Base-by-base conservation (phyloP, 2,888 invertebrate genomes). In the Pammene fasciana region DNA sequence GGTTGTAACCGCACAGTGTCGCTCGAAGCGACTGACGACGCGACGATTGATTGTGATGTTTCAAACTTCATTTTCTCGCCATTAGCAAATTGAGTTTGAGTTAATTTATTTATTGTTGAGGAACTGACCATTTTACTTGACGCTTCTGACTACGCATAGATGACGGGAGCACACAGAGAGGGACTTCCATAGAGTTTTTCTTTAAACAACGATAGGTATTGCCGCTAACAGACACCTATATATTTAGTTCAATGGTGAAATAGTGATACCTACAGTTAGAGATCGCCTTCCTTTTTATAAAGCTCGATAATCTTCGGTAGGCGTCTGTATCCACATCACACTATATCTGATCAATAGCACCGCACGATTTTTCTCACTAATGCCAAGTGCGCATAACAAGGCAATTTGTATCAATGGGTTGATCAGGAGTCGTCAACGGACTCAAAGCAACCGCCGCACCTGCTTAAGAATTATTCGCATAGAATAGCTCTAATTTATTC, bases 381-480 rank as follows among this genome's bases (percentile, higher is more conserved):
- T 46, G 75, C 73, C 74, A 76, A 74, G 77, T 76, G 77, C 77
- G 75, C 76, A 73, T 85, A 88, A 87, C 84, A 84, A 89, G 84
- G 82, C 83, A 86, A 86, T 88, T 88, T 88, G 86, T 88, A 86
- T 85, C 86, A 86, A 84, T 86, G 86, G 81, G 79, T 81, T 80
- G 84, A 87, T 87, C 85, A 81, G 77, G 76, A 78, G 78, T 79
- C 83, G 81, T 85, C 83, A 80, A 76, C 76, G 75, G 75, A 80
- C 81, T 84, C 88, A 88, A 90, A 89, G 88, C 79, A 70, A 75
- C 87, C 86, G 87, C 86, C 84, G 86, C 89, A 88, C 85, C 87
- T 88, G 86, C 86, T 87, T 86, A 86, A 81, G 79, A 81, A 79
- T 84, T 86, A 85, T 86, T 82, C 84, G 73, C 76, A 78, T 86